A percentile compares a stretch with the other conserved stretches of the same genome.
These are phyloP conservation scores for Rhegmatorhina hoffmannsi DNA, from an alignment of 2,113 vertebrate species.

Conservation along the genomic window DNA sequence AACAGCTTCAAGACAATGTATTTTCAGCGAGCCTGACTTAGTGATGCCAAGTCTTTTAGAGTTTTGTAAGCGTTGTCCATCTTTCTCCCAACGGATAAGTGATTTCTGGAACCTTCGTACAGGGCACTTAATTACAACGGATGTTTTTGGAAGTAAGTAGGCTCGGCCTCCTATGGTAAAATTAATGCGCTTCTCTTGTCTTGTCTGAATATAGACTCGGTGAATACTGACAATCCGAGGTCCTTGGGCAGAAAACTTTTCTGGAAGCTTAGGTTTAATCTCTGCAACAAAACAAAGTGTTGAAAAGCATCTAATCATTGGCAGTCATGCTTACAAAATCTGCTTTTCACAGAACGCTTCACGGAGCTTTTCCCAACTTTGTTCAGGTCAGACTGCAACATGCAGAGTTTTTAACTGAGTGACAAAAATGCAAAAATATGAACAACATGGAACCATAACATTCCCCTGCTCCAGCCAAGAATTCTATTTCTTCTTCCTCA, in stretches of 20 bases:
- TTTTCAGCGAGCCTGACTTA: constrained; percentile 86
- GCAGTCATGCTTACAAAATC: neutral
- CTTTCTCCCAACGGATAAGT: constrained; percentile 89
- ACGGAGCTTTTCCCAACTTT: neutral
- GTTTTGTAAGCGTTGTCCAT: constrained; percentile 73
- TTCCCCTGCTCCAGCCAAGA: neutral
- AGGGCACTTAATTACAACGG: constrained; percentile 87
- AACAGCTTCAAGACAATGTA: constrained; percentile 75
- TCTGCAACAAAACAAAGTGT: constrained; percentile 50
- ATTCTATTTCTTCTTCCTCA: neutral
- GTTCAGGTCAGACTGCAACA: constrained; percentile 9
- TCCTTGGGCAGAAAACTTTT: constrained; percentile 57
- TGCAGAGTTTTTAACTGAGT: constrained; percentile 22
- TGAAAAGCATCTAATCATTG: constrained; percentile 3
- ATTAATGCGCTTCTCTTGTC: constrained; percentile 85
- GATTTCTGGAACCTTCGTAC: constrained; percentile 84
- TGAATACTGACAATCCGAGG: constrained; percentile 80
- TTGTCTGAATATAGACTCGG: constrained; percentile 88
- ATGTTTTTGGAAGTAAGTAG: constrained; percentile 89
- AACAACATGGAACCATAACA: constrained; percentile 13
- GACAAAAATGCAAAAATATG: constrained; percentile 27
- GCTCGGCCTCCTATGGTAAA: constrained; percentile 87
- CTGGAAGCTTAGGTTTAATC: constrained; percentile 54
- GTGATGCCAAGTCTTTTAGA: constrained; percentile 82
- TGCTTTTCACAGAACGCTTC: neutral